Base-by-base conservation (phyloP, 2,888 invertebrate genomes). In the Cheilosia impressa region DNA sequence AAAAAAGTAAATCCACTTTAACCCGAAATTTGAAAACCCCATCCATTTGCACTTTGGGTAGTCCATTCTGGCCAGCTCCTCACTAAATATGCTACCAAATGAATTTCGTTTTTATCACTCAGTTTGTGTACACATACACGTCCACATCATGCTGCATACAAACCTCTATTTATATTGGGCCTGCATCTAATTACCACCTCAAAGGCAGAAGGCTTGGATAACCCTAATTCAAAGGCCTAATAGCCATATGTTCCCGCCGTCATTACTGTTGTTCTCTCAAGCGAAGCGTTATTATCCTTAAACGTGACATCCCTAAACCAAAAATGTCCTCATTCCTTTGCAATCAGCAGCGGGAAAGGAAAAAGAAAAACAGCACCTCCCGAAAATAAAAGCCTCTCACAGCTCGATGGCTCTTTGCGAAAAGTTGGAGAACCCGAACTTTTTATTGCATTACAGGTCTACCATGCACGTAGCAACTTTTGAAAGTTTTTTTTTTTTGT, bases 211-310 rank as follows among this genome's bases (percentile, higher is more conserved):
- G 55, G 77, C 69, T 69, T 19, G 43, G n/a, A 60, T 41, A 78
- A 78, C 77, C 77, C 77, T 78, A 78, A 78, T 78, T 78, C 69
- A 55, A 78, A 63, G 69, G 69, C 69, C 69, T 63, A 63, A 55
- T 47, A 38, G 57, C 62, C 77, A 78, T 71, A 78, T 78, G 77
- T 78, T 78, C 55, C 77, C 53, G 47, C 22, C 57, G 77, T 71
- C 63, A 78, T 78, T 78, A 78, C 62, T 62, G 47, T 78, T 78
- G 69, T 71, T 69, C 69, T 60, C 62, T 69, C 69, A 57, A 57
- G 69, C 69, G 77, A 71, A 78, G 63, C 77, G 69, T 78, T 69
- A 78, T 78, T 71, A 78, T 71, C 47, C 69, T 15, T 13, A 63
- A 63, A 78, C 77, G 77, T 78, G 69, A 78, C 69, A 69, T 47